phyloP scores from a whole-genome alignment of 2,113 vertebrate species.

The Bettongia penicillata region DNA sequence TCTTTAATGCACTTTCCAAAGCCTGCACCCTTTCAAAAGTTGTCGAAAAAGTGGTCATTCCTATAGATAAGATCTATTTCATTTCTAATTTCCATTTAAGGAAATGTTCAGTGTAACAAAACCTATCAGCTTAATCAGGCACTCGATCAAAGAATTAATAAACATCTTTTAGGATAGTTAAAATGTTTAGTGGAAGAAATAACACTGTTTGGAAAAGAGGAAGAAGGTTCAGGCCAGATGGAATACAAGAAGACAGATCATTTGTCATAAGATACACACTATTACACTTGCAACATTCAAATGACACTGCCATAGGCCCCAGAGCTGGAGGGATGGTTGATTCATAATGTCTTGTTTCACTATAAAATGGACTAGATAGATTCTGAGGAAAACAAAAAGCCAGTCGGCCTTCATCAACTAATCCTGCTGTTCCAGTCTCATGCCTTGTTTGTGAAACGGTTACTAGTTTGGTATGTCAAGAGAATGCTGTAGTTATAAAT shows the following conservation, averaged over 20 bases:
- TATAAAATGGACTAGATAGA: neutral
- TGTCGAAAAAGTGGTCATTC: neutral
- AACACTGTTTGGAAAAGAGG: neutral
- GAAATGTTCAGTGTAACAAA: neutral
- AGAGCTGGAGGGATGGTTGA: neutral
- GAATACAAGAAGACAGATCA: neutral
- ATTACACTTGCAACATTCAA: neutral
- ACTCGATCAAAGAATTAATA: neutral
- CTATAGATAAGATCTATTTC: neutral
- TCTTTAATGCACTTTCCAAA: neutral
- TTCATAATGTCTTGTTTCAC: neutral
- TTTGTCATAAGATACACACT: neutral
- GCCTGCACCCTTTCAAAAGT: neutral
- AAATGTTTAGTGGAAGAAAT: neutral
- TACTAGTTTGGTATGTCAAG: neutral
- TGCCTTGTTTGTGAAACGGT: neutral
- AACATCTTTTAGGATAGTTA: neutral
- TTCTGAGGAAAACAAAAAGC: neutral
- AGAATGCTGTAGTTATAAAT: neutral
- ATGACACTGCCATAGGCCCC: neutral
- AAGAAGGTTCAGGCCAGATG: neutral
- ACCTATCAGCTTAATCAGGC: neutral
- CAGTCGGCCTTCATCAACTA: neutral
- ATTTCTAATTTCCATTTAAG: neutral
- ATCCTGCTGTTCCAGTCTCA: neutral